These are phyloP conservation scores for Bombus breviceps DNA, from an alignment of 1,140 invertebrate species.

Conservation along the genomic window DNA sequence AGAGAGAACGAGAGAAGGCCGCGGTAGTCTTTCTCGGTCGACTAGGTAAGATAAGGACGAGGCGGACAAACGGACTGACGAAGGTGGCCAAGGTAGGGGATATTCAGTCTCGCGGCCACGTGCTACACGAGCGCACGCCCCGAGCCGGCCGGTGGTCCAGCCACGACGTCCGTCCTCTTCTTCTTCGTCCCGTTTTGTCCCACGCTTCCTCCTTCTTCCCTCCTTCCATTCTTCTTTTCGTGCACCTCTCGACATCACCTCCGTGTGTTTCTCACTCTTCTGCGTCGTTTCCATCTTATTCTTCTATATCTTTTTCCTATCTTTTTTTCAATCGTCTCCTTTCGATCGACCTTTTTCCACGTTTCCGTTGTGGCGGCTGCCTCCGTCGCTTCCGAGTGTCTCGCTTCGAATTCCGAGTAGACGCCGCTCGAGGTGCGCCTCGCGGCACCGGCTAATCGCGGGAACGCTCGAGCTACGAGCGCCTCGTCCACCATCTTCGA, in stretches of 20 bases:
- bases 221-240: constrained; percentile 39
- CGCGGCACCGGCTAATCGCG: constrained; percentile 22
- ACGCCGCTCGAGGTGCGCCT: constrained; percentile 26
- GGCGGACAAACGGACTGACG: constrained; percentile 79
- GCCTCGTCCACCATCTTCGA: not conserved
- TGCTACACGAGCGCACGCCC: constrained; percentile 81
- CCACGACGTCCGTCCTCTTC: constrained; percentile 59
- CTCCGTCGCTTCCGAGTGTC: constrained; percentile 2
- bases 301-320: not conserved
- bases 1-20: constrained; percentile 73
- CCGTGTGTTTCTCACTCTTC: not conserved
- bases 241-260: constrained; percentile 7
- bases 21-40: constrained; percentile 76
- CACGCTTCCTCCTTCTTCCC: constrained; percentile 49
- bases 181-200: constrained; percentile 59
- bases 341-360: not conserved
- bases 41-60: constrained; percentile 77
- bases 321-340: not conserved
- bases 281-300: not conserved
- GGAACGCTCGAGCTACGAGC: constrained; percentile 5
- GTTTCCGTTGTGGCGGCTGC: not conserved
- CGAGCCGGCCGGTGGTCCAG: constrained; percentile 74
- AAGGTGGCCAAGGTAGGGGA: constrained; percentile 78
- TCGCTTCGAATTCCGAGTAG: constrained; percentile 33
- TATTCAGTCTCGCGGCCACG: constrained; percentile 81